Evolutionary conservation across 2,888 invertebrate species (phyloP), one percentile per base, ranked within the genome.

Genomic region (Pachydiplax longipennis): DNA sequence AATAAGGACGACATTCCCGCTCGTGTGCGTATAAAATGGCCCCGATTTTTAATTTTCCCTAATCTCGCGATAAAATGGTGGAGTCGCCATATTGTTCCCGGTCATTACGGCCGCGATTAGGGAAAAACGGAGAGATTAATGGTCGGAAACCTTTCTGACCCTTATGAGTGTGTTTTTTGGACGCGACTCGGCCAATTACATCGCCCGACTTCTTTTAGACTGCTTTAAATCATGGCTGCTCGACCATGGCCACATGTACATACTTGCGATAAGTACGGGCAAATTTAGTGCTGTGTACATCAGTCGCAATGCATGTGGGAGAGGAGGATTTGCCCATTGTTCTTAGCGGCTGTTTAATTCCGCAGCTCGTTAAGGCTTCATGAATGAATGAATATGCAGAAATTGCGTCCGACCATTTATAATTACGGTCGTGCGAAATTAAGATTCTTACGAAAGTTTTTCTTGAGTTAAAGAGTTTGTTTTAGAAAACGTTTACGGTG

Each of bases 1-100:
- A 58, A 22, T 35, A 48, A 58, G n/a, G 31, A 87, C 87, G 87
- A 87, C 61, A 87, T 87, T 87, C 87, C 65, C 87, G 61, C 61
- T 65, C 87, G 61, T 65, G 61, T 40, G 87, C 87, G 65, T 61
- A 61, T 65, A 35, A 53, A 37, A 87, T 65, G 83, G 87, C 87
- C 61, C n/a, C 61, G 65, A 37, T 35, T 37, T 87, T 87, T 87
- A 22, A 73, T 61, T 87, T 87, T 65, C 73, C 73, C 73, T 73
- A 73, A 73, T 73, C 73, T 73, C 8, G 31, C 25, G 73, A 31
- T 53, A 53, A 73, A 73, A 73, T 73, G 44, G 44, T 44, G 44
- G 44, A 37, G 37, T 65, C 25, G 22, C 65, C n/a, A 13, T 31
- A 8, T 2, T 73, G 31, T 31, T 31, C 73, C 25, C 73, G 12